phyloP scores from a whole-genome alignment of 2,888 invertebrate species.

The Nymphalis c-album region DNA sequence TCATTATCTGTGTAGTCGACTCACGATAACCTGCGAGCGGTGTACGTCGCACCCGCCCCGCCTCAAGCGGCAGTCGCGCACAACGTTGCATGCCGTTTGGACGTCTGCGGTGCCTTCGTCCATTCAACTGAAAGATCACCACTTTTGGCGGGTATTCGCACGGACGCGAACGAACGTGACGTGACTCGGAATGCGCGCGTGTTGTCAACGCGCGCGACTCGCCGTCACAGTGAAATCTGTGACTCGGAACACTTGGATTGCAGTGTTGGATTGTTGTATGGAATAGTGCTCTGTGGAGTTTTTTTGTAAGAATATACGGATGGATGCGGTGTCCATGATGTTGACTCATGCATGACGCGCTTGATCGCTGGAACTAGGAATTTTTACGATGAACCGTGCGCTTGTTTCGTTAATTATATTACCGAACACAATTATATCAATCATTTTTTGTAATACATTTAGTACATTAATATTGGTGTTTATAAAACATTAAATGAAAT shows the following conservation, averaged over 20 bases:
- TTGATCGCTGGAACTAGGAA: conserved; percentile 75
- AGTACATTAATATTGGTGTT: neutral
- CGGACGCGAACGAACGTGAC: conserved; percentile 64
- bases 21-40: conserved; percentile 78
- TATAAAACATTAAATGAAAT: neutral
- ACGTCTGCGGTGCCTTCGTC: conserved; percentile 52
- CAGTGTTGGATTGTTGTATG: conserved; percentile 78
- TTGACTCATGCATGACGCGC: conserved; percentile 80
- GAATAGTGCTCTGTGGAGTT: conserved; percentile 57
- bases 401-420: conserved; percentile 23
- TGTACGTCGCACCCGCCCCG: conserved; percentile 63
- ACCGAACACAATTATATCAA: conserved; percentile 10
- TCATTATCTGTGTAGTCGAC: conserved; percentile 79
- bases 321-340: conserved; percentile 76
- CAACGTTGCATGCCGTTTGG: conserved; percentile 60
- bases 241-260: conserved; percentile 76
- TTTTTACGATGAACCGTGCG: conserved; percentile 34
- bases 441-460: neutral
- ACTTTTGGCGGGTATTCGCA: conserved; percentile 77
- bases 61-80: conserved; percentile 67
- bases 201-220: conserved; percentile 59
- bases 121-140: conserved; percentile 54
- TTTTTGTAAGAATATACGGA: conserved; percentile 66
- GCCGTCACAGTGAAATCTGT: conserved; percentile 69
- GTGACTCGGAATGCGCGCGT: conserved; percentile 70